phyloP scores from a whole-genome alignment of 2,888 invertebrate genomes.

The Scaptomyza cyrtandrae region DNA sequence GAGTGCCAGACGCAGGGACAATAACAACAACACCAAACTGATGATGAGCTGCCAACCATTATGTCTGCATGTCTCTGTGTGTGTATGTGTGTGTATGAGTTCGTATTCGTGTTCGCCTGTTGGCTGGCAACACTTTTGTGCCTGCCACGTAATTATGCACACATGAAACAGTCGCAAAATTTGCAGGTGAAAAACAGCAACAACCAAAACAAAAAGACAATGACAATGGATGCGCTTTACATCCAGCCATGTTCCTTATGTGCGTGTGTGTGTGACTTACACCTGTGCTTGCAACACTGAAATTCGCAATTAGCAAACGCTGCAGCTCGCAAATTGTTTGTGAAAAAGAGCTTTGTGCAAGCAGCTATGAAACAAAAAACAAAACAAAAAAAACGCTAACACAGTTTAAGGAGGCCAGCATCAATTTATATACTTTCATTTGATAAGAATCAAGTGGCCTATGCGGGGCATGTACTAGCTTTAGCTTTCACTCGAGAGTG shows the following conservation, averaged over 20 bases:
- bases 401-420: constrained; percentile 31
- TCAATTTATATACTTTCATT: constrained; percentile 71
- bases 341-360: constrained; percentile 48
- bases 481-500: constrained; percentile 33
- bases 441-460: constrained; percentile 73
- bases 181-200: constrained; percentile 63
- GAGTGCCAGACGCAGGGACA: constrained; percentile 49
- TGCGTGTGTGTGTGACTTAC: constrained; percentile 42
- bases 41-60: constrained; percentile 36
- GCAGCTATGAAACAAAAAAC: constrained; percentile 44
- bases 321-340: constrained; percentile 66
- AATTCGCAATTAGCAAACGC: constrained; percentile 69
- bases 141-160: constrained; percentile 72
- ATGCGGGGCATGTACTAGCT: constrained; percentile 30
- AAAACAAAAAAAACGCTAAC: background rate
- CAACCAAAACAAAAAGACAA: constrained; percentile 29
- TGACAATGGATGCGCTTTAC: constrained; percentile 47
- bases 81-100: background rate
- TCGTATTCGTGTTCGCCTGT: no score
- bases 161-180: constrained; percentile 68
- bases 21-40: constrained; percentile 6
- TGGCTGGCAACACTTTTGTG: constrained; percentile 49
- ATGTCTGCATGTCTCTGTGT: constrained; percentile 2
- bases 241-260: constrained; percentile 51
- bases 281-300: constrained; percentile 41